Evolutionary conservation across 2,113 vertebrate species (phyloP), one percentile per base, ranked within the genome.

Genomic region (Cinclus mexicanus): DNA sequence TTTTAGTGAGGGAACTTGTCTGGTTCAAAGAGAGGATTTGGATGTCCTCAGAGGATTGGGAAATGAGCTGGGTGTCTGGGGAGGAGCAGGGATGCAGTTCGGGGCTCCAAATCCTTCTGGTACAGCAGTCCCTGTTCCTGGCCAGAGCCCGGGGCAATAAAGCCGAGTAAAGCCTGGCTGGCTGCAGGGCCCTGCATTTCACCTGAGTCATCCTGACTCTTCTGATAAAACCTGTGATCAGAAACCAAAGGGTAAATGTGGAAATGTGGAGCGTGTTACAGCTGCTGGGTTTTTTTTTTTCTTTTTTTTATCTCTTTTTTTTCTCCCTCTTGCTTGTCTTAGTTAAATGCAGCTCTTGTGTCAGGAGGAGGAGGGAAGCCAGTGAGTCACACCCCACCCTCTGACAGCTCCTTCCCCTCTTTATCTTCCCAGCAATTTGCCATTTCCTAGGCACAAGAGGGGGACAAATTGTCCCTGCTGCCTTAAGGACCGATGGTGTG

Each of bases 151-250:
- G 1, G 90, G 84, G 87, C 69, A 29, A 50, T 56, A 53, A 81
- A 84, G 18, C 1, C 0, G 18, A 12, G 10, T 31, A 24, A 37
- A 82, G 72, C 63, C 86, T 41, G 71, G 56, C 72, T 83, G 87
- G 37, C 85, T 91, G 57, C 77, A n/a, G 67, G 82, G 18, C n/a
- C 20, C 64, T 60, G 49, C 22, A 69, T 88, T 87, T 87, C 71
- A 93, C 64, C 92, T 92, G 91, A 96, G 91, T 94, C 93, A 93
- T 95, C 67, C 52, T 37, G 44, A 15, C 75, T 76, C 28, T 76
- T 26, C 72, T 68, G 65, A 25, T 76, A 26, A 82, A 96, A 94
- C 80, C 70, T 86, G 67, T 65, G 77, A 55, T 65, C 6, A 1
- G 71, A 88, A 90, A 87, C 56, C 1, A 2, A 77, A 65, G 53